Evolutionary conservation across 2,797 vertebrate species (phyloP).

Genomic region (Hydrophis major): DNA sequence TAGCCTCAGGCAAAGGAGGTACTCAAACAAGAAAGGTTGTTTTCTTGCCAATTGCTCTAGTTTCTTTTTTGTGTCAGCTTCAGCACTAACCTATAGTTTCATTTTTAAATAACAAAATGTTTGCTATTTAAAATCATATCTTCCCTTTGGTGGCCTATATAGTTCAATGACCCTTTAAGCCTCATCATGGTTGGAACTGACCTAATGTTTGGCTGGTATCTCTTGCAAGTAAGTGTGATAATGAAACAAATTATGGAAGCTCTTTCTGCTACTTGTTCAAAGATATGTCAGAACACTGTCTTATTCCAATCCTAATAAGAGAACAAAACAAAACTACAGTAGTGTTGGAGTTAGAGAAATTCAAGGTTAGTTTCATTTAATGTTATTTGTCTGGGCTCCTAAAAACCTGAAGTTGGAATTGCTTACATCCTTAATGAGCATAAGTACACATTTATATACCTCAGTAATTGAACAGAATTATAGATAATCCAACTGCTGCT

Average conservation of each 20-base stretch:
- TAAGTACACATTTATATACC: background rate
- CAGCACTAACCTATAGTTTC: background rate
- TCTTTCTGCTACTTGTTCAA: background rate
- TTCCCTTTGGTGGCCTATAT: background rate
- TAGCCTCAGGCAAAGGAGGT: background rate
- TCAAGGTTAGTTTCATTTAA: background rate
- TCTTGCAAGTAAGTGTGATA: background rate
- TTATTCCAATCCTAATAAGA: background rate
- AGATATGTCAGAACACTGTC: background rate
- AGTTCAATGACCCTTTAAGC: background rate
- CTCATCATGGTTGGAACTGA: background rate
- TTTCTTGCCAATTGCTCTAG: background rate
- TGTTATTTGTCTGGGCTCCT: background rate
- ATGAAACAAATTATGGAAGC: background rate
- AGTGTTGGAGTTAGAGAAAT: background rate
- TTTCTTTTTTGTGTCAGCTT: background rate
- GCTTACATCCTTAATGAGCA: background rate
- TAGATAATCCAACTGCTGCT: background rate
- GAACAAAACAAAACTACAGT: background rate
- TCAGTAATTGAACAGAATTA: background rate
- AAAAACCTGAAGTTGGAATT: background rate
- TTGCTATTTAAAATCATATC: background rate
- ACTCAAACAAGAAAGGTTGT: background rate
- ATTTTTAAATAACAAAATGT: background rate
- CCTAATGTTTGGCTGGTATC: background rate